phyloP scores from a whole-genome alignment of 2,797 vertebrate species.

The Cephalopachus bancanus region DNA sequence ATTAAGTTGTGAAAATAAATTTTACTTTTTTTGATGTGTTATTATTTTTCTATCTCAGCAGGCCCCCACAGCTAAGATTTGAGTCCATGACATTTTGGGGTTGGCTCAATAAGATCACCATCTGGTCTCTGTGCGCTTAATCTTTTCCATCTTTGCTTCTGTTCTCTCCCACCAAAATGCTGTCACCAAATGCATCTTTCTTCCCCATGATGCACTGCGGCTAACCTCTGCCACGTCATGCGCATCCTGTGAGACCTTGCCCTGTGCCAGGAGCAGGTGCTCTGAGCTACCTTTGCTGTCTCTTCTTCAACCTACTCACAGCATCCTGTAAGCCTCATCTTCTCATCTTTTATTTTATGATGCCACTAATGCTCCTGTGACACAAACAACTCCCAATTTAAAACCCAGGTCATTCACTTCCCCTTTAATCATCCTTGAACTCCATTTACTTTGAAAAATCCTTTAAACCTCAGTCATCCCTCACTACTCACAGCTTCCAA shows the following conservation, averaged over 20 bases:
- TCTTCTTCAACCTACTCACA: background rate
- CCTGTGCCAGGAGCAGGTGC: background rate
- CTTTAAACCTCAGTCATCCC: background rate
- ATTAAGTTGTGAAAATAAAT: background rate
- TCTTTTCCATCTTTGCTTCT: slow-evolving; percentile 56
- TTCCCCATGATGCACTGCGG: background rate
- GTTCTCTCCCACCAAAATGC: slow-evolving; percentile 74
- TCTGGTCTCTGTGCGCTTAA: slow-evolving; percentile 73
- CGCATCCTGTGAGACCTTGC: background rate
- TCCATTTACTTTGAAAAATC: slow-evolving; percentile 35
- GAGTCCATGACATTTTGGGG: slow-evolving; percentile 58
- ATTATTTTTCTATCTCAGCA: slow-evolving; percentile 47
- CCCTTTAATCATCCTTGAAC: slow-evolving; percentile 12
- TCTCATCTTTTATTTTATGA: background rate
- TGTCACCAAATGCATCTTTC: slow-evolving; percentile 60
- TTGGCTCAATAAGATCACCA: slow-evolving; percentile 67
- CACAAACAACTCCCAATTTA: background rate
- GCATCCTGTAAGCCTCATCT: background rate
- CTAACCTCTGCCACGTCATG: background rate
- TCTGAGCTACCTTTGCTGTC: background rate
- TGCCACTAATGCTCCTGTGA: background rate
- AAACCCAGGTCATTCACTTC: slow-evolving; percentile 13
- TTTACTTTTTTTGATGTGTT: slow-evolving; percentile 22
- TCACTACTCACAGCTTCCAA: slow-evolving; percentile 23
- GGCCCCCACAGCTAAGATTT: slow-evolving; percentile 53